phyloP scores from a whole-genome alignment of 2,113 vertebrate genomes.

The Menura novaehollandiae region DNA sequence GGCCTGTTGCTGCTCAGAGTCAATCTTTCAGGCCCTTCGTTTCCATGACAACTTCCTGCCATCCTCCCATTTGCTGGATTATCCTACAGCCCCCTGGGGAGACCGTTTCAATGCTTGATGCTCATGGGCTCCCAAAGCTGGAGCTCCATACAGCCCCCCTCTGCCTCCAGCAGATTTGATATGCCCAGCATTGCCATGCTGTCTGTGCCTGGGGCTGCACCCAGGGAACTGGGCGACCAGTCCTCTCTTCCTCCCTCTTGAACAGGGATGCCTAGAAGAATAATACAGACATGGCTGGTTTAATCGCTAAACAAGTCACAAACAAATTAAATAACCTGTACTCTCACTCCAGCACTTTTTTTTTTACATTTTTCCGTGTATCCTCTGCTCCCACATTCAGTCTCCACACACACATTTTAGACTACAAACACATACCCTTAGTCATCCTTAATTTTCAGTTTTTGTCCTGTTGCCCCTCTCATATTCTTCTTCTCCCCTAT shows the following conservation, averaged over 20 bases:
- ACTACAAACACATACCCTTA: background rate
- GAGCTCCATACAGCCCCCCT: background rate
- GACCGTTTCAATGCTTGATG: background rate
- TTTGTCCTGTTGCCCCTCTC: background rate
- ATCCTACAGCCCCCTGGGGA: constrained; percentile 63
- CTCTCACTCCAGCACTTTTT: background rate
- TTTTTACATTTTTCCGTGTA: background rate
- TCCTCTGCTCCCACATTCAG: background rate
- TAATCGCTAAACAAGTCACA: background rate
- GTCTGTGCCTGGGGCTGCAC: background rate
- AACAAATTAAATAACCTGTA: background rate
- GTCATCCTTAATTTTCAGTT: background rate
- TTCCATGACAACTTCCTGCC: constrained; percentile 71
- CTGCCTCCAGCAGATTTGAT: background rate
- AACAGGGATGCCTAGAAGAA: background rate
- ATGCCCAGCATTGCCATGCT: background rate
- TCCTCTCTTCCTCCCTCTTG: background rate
- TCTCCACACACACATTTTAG: background rate
- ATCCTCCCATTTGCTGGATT: constrained; percentile 49
- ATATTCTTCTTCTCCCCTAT: background rate
- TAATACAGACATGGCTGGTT: background rate
- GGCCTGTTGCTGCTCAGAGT: constrained; percentile 71
- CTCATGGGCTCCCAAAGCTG: background rate
- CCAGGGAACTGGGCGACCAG: background rate
- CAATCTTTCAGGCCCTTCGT: constrained; percentile 71